Evolutionary conservation across 2,888 invertebrate genomes (phyloP), one percentile per base, ranked within the genome.

Genomic region (Halictus ligatus): DNA sequence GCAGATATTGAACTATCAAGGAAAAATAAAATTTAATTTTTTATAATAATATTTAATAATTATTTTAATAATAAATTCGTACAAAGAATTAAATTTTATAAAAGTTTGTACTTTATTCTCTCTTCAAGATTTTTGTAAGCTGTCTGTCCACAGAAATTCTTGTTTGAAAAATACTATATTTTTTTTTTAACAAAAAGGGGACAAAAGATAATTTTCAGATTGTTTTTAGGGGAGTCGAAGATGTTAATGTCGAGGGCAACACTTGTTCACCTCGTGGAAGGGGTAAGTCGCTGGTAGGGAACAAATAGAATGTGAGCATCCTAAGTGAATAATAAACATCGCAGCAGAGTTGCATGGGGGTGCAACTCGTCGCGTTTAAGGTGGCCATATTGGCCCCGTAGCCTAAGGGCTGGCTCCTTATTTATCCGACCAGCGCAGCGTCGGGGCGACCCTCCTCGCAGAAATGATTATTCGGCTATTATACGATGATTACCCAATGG

Each of bases 401-500:
- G 94, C 94, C 94, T 91, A 86, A 86, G 93, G 93, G 75, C 84
- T 88, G 86, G 85, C 81, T 85, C 83, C 88, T 91, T 90, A 88
- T 90, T 86, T 84, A 73, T 79, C 71, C 83, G 83, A 76, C 80
- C 84, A 50, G 48, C 60, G 60, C 84, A 50, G 48, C 60, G 60
- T 58, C 80, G 72, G 71, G 80, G 46, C 84, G 69, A 75, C 81
- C 72, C 78, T 78, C 69, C 46, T 71, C 40, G 73, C 54, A 46
- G 48, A 78, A 91, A 93, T 94, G 92, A 94, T 94, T 94, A 94
- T 91, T 93, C 93, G 89, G 91, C 94, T 91, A 94, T 94, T 94
- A 94, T 94, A 94, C 94, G 93, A 93, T 93, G 93, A 94, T 94
- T 94, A 94, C 92, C 94, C 92, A 91, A 92, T 92, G 92, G 92